Evolutionary conservation across 2,888 invertebrate genomes (phyloP).

Genomic region (Pterobdella sp.): DNA sequence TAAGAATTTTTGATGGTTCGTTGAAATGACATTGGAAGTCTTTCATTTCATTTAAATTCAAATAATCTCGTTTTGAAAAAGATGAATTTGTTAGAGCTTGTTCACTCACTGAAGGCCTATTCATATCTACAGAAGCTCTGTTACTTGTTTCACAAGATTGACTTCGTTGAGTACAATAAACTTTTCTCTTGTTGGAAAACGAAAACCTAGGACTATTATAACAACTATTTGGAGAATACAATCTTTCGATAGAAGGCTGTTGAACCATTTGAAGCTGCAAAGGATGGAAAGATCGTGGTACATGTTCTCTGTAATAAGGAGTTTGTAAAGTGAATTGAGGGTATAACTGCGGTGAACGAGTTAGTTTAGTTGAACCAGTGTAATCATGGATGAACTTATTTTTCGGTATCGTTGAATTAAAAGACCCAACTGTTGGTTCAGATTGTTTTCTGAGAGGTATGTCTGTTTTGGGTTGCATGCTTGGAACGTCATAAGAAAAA

Average conservation of each 20-base stretch:
- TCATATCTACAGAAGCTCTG: background rate
- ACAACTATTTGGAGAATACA: no score
- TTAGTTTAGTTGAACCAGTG: background rate
- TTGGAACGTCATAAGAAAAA: slow-evolving; percentile 33
- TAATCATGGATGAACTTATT: background rate
- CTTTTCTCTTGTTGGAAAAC: background rate
- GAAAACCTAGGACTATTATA: background rate
- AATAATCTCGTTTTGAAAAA: slow-evolving; percentile 14
- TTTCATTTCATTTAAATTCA: slow-evolving; percentile 15
- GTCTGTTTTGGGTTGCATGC: slow-evolving; percentile 15
- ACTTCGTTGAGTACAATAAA: slow-evolving; percentile 24
- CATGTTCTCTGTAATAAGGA: background rate
- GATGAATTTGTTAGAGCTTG: slow-evolving; percentile 12
- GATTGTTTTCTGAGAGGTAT: slow-evolving; percentile 29
- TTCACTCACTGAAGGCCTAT: slow-evolving; percentile 20
- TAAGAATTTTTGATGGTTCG: background rate
- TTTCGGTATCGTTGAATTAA: slow-evolving; percentile 15
- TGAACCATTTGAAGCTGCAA: background rate
- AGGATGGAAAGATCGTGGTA: background rate
- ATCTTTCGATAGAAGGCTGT: background rate
- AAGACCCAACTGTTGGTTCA: slow-evolving; percentile 32
- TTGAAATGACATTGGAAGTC: slow-evolving; percentile 2
- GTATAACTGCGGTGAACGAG: background rate
- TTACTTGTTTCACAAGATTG: slow-evolving; percentile 24
- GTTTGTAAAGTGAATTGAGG: background rate